Conservation (phyloP, 2,888 invertebrate species). For the Lasioglossum zephyrum region DNA sequence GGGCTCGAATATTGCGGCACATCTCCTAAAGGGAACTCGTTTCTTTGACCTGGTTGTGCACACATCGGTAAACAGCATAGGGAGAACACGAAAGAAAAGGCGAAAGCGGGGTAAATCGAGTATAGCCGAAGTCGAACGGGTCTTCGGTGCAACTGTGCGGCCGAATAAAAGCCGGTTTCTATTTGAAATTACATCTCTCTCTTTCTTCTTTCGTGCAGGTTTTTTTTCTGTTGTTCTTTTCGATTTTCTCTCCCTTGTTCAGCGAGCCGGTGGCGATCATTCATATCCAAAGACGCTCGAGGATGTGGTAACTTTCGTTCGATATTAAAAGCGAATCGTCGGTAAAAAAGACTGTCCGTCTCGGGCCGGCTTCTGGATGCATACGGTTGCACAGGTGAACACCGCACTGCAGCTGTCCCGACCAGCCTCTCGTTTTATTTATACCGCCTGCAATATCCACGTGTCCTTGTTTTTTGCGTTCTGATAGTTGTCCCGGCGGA, state of each 20-base stretch:
- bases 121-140: constrained; percentile 15
- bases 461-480: constrained; percentile 57
- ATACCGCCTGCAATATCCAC: constrained; percentile 71
- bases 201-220: not conserved
- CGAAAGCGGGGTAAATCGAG: constrained; percentile 29
- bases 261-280: not conserved
- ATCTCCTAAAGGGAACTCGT: constrained; percentile 40
- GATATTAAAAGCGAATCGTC: constrained; percentile 6
- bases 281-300: not conserved
- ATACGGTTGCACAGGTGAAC: constrained; percentile 52
- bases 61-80: constrained; percentile 45
- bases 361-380: not conserved
- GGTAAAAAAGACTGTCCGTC: constrained; percentile 24
- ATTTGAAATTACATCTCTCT: not conserved
- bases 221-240: not conserved
- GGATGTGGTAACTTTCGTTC: constrained; percentile 10
- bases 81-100: constrained; percentile 17
- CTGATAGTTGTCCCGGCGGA: constrained; percentile 50
- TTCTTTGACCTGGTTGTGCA: constrained; percentile 46
- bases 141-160: not conserved
- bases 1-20: constrained; percentile 43
- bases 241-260: not conserved
- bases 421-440: constrained; percentile 70
- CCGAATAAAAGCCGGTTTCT: constrained; percentile 9
- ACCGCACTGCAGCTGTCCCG: constrained; percentile 72